Evolutionary conservation across 2,888 invertebrate genomes (phyloP).

Genomic region (Holacanthella duospinosa): DNA sequence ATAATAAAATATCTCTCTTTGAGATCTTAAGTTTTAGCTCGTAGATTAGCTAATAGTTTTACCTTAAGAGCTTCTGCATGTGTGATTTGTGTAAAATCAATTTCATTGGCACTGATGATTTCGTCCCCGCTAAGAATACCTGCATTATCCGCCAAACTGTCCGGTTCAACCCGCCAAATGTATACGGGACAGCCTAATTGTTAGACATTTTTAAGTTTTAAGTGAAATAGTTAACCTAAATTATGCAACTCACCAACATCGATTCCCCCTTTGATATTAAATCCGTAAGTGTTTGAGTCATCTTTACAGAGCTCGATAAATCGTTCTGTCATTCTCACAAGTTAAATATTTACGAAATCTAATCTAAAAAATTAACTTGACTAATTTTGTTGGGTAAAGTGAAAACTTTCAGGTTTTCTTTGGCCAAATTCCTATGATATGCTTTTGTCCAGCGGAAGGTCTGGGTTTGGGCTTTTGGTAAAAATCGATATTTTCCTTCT

Average conservation of each 20-base stretch:
- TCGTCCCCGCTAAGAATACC: slow-evolving; percentile 86
- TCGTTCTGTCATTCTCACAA: slow-evolving; percentile 12
- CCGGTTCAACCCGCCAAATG: slow-evolving; percentile 81
- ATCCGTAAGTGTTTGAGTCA: slow-evolving; percentile 25
- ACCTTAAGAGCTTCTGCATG: slow-evolving; percentile 89
- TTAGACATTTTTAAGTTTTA: neutral
- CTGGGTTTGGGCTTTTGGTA: too few species aligned
- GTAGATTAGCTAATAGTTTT: too few species aligned
- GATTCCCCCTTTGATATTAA: slow-evolving; percentile 35
- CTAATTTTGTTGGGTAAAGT: too few species aligned
- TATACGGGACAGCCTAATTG: slow-evolving; percentile 50
- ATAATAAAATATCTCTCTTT: too few species aligned
- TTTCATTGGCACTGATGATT: slow-evolving; percentile 87
- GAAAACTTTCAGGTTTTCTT: too few species aligned
- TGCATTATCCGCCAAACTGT: slow-evolving; percentile 76
- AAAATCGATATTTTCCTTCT: too few species aligned
- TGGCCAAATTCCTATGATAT: too few species aligned
- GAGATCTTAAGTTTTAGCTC: too few species aligned
- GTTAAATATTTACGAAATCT: too few species aligned
- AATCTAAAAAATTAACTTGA: too few species aligned
- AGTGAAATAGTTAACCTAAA: neutral
- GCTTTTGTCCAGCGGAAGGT: too few species aligned
- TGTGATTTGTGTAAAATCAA: slow-evolving; percentile 80
- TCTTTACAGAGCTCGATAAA: slow-evolving; percentile 19
- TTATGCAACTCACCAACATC: slow-evolving; percentile 24